Percentiles rank a stretch among this genome's conserved stretches.
Conservation (phyloP, 1,140 invertebrate species). For the Calephelis virginiensis region DNA sequence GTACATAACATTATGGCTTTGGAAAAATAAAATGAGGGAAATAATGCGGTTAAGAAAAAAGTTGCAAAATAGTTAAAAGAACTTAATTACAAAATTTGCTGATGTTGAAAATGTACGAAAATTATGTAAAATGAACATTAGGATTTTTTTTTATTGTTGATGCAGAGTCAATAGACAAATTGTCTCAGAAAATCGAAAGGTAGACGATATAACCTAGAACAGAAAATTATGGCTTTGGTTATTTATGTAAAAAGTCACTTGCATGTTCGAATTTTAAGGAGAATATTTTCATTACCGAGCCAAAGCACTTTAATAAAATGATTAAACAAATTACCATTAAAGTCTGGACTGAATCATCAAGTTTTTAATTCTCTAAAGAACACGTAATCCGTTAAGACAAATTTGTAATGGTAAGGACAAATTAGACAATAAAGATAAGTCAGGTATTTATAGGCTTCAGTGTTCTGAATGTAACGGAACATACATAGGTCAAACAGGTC, state of each 20-base stretch:
- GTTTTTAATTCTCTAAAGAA: neutral
- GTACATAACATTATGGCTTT: too few species aligned
- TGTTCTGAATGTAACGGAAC: too few species aligned
- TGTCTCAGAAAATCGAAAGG: neutral
- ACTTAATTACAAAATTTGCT: slow-evolving; percentile 1
- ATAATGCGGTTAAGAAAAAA: neutral
- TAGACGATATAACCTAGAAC: neutral
- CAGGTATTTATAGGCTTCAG: too few species aligned
- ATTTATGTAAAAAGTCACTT: neutral
- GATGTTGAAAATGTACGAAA: neutral
- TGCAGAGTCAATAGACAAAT: neutral
- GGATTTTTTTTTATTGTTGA: too few species aligned
- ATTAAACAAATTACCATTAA: neutral
- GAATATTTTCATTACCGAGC: neutral
- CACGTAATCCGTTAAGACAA: too few species aligned
- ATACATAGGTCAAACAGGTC: too few species aligned
- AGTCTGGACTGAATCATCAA: neutral
- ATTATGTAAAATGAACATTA: too few species aligned
- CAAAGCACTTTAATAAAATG: neutral
- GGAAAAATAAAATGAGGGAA: slow-evolving; percentile 6
- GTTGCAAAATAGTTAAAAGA: neutral
- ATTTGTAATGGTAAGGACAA: too few species aligned
- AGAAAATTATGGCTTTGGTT: slow-evolving; percentile 1
- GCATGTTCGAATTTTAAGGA: neutral
- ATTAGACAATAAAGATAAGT: too few species aligned